Evolutionary conservation across 1,140 invertebrate genomes (phyloP).

Genomic region (roundworm (Caenorhabditis elegans)): DNA sequence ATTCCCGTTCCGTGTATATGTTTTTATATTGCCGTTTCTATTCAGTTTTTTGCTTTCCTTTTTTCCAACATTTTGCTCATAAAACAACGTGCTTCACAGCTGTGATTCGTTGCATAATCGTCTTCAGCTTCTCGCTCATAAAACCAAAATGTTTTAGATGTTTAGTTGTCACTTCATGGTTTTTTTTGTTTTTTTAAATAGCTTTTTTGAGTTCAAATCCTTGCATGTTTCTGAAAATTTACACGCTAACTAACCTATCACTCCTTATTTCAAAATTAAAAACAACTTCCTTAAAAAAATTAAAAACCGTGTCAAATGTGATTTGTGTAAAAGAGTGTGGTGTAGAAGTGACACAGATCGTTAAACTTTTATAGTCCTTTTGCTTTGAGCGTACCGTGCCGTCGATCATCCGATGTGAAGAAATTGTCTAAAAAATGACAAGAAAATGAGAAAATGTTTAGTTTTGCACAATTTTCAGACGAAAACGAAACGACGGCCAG

Average conservation of each 20-base stretch:
- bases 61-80: background rate
- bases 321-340: slow-evolving; percentile 4
- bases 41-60: background rate
- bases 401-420: background rate
- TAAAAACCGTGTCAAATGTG: background rate
- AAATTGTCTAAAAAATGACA: background rate
- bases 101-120: slow-evolving; percentile 3
- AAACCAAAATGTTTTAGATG: slow-evolving; percentile 17
- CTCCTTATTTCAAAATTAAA: too few relatives aligned
- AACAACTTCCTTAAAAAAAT: too few relatives aligned
- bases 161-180: slow-evolving; percentile 22
- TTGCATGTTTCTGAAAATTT: too few relatives aligned
- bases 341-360: background rate
- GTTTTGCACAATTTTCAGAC: background rate
- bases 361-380: slow-evolving; percentile 21
- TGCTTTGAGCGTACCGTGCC: slow-evolving; percentile 18
- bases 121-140: background rate
- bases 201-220: too few relatives aligned
- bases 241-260: too few relatives aligned
- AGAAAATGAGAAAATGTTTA: background rate
- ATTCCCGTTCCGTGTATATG: too few relatives aligned
- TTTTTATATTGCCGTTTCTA: background rate
- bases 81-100: background rate
- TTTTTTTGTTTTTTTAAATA: background rate
- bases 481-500: slow-evolving; percentile 9